These are phyloP conservation scores for Epinotia ramella DNA, from an alignment of 2,888 invertebrate genomes.

Conservation along the genomic window DNA sequence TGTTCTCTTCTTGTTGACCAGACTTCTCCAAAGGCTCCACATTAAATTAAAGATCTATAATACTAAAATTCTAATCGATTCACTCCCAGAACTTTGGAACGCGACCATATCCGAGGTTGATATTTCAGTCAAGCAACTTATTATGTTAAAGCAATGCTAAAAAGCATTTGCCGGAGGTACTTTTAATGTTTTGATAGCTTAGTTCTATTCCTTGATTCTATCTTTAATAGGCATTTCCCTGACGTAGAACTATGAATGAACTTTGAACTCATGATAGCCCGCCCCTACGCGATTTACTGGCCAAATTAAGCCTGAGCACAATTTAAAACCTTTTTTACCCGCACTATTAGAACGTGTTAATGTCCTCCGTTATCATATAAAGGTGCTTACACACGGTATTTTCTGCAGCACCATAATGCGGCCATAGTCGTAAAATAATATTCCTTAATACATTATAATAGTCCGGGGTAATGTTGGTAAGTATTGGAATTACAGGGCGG, in stretches of 20 bases:
- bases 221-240: no score
- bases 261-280: background rate
- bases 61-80: no score
- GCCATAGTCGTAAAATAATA: constrained; percentile 81
- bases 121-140: background rate
- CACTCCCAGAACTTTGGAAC: no score
- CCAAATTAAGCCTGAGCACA: constrained; percentile 2
- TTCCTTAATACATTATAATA: constrained; percentile 85
- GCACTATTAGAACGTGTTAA: constrained; percentile 43
- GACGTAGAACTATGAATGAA: background rate
- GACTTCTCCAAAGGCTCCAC: no score
- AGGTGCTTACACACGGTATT: constrained; percentile 70
- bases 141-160: background rate
- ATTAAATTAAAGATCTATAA: no score
- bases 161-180: no score
- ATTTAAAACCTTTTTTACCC: constrained; percentile 33
- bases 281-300: background rate
- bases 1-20: no score
- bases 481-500: constrained; percentile 85
- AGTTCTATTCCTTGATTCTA: background rate
- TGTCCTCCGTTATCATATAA: constrained; percentile 51
- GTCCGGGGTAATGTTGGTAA: constrained; percentile 82
- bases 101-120: background rate
- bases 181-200: background rate
- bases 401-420: constrained; percentile 78